Base-by-base conservation (phyloP, 2,797 vertebrate species). In the Parotocinclus haroldoi region DNA sequence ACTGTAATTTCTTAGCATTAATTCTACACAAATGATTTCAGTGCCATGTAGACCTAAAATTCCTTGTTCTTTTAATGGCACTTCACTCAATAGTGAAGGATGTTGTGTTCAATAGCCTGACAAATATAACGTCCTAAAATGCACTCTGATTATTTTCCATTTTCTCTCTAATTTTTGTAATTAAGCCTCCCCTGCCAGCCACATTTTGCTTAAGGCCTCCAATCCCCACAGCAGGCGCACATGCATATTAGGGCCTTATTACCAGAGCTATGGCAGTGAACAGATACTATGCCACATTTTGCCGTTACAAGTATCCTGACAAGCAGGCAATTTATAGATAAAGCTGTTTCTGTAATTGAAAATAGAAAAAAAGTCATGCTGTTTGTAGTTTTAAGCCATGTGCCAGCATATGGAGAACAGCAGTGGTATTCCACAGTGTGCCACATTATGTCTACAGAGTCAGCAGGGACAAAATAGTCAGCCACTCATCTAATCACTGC, bases 91-190 rank as follows among this genome's bases (percentile, higher is more conserved):
- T 78, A 79, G 76, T 76, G 66, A 57, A 68, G 38, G 75, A 74
- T 84, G 86, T 85, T 88, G 86, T 87, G 84, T 85, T 27, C 27
- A 27, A 27, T 27, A 27, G 27, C 27, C 16, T 63, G 66, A 64
- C 38, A 50, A 69, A 63, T 46, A 12, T 46, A 46, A 46, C 12
- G 8, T 27, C 27, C 27, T 2, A 27, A 27, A 27, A 27, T 27
- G 27, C 5, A 27, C 27, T 27, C 27, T 27, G 27, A 27, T 27
- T 27, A 27, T 27, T 27, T 27, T 27, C 27, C 27, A 27, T 12
- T 46, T 11, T 46, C 42, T 46, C n/a, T n/a, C 11, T n/a, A 10
- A 5, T 2, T 27, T 27, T 27, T 53, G 7, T 16, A 53, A 18
- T 45, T 63, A 44, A 44, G 16, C 7, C 12, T n/a, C 4, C 9